Percentiles rank a stretch among this genome's conserved stretches.
phyloP scores from a whole-genome alignment of 2,888 invertebrate genomes.

The Rhorus exstirpatorius region DNA sequence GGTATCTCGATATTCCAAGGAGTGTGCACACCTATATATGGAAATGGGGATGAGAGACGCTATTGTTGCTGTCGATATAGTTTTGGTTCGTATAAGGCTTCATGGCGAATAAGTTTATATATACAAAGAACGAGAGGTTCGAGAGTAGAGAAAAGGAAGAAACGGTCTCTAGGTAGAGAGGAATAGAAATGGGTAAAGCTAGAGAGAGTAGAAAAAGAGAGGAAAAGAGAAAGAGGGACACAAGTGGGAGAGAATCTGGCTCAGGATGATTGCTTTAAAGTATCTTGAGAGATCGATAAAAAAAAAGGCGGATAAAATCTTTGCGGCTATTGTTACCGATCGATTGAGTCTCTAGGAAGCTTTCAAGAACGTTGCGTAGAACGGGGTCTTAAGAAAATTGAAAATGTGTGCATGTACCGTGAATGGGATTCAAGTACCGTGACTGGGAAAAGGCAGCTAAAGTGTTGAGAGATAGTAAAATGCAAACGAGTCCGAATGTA shows the following conservation, averaged over 20 bases:
- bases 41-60: constrained; percentile 33
- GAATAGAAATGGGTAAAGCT: constrained; percentile 11
- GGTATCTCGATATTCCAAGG: constrained; percentile 26
- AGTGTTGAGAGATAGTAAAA: too few species aligned
- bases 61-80: constrained; percentile 50
- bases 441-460: too few species aligned
- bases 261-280: constrained; percentile 45
- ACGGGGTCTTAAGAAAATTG: constrained; percentile 23
- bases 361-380: constrained; percentile 22
- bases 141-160: not conserved
- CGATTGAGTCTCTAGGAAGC: constrained; percentile 39
- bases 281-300: constrained; percentile 37
- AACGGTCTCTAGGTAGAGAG: not conserved
- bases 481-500: constrained; percentile 25
- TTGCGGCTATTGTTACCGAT: constrained; percentile 49
- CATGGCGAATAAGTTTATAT: not conserved
- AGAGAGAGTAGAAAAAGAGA: constrained; percentile 1
- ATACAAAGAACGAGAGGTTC: not conserved
- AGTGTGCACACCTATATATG: not conserved
- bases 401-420: not conserved
- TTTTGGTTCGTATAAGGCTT: constrained; percentile 23
- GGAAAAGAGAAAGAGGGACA: too few species aligned
- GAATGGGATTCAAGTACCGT: constrained; percentile 12
- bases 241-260: constrained; percentile 18
- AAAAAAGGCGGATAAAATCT: constrained; percentile 19